These are phyloP conservation scores for Phoxinus phoxinus DNA, from an alignment of 2,113 vertebrate genomes.

Conservation along the genomic window DNA sequence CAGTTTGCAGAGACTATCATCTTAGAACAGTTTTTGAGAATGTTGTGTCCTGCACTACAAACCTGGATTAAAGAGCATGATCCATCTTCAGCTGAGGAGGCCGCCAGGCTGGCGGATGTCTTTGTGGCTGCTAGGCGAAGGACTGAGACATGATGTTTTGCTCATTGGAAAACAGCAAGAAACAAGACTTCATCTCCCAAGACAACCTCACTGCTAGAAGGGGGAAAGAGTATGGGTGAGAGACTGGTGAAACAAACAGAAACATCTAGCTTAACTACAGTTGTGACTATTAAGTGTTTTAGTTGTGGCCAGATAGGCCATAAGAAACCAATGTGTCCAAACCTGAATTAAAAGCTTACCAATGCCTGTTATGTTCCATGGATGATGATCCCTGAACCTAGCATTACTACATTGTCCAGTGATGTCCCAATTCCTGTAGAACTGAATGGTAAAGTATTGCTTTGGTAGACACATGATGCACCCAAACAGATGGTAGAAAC, in stretches of 20 bases:
- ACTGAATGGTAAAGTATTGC: neutral
- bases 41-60: neutral
- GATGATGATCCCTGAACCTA: neutral
- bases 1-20: neutral
- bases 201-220: neutral
- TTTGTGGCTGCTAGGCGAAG: neutral
- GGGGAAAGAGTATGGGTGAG: neutral
- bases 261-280: neutral
- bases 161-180: neutral
- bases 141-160: neutral
- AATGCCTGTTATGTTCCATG: neutral
- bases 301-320: neutral
- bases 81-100: neutral
- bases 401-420: neutral
- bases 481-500: neutral
- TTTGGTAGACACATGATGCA: neutral
- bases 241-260: neutral
- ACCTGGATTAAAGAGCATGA: neutral
- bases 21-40: neutral
- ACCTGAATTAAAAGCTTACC: neutral
- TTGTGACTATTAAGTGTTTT: neutral
- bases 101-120: neutral
- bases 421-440: neutral
- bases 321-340: neutral
- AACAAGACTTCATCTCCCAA: neutral